phyloP scores from a whole-genome alignment of 2,113 vertebrate genomes.

The Cyanoramphus novaezelandiae region DNA sequence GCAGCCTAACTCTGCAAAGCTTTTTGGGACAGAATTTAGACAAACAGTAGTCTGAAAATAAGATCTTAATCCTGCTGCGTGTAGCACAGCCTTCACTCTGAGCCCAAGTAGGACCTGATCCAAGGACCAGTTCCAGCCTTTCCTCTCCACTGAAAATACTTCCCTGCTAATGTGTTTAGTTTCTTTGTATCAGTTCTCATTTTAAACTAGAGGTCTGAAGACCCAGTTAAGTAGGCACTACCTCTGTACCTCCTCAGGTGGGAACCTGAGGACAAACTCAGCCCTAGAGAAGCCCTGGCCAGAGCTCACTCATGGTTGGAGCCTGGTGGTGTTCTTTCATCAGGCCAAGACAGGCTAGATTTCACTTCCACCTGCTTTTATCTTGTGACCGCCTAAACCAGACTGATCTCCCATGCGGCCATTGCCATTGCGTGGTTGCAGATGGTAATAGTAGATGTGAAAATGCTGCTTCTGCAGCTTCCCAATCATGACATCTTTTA shows the following conservation, averaged over 20 bases:
- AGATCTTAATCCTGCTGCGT: neutral
- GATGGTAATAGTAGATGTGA: accelerated
- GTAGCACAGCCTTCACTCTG: neutral
- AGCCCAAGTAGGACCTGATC: neutral
- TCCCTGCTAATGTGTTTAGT: neutral
- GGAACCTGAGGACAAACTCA: neutral
- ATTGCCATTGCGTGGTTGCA: neutral
- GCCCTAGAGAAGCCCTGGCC: neutral
- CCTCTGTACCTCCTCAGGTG: neutral
- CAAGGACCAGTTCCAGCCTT: neutral
- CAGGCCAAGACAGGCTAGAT: neutral
- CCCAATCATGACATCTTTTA: neutral
- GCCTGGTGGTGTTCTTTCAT: too few relatives aligned
- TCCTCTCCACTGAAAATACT: neutral
- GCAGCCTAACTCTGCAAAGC: neutral
- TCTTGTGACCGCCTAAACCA: accelerated
- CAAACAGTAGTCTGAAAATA: neutral
- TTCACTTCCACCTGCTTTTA: neutral
- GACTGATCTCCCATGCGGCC: neutral
- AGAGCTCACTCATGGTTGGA: neutral
- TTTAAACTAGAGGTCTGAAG: neutral
- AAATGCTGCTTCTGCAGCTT: neutral
- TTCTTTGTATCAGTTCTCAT: neutral
- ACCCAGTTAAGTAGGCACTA: neutral
- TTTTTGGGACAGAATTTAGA: neutral